phyloP scores from a whole-genome alignment of 2,888 invertebrate genomes.

The Toxonevra muliebris region DNA sequence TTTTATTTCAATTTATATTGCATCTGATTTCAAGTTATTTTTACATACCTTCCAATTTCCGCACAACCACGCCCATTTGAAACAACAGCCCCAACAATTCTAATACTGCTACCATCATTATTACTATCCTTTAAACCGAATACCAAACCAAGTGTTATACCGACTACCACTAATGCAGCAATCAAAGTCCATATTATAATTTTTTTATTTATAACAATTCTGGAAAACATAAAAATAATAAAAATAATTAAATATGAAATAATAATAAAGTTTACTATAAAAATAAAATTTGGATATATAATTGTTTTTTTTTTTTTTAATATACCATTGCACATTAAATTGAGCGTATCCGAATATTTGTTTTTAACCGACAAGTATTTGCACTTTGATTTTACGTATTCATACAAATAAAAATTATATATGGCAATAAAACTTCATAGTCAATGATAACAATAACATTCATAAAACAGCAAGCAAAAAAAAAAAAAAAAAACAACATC shows the following conservation, averaged over 20 bases:
- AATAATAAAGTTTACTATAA: not conserved
- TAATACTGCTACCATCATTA: conserved; percentile 5
- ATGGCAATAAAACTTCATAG: too few species aligned
- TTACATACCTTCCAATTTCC: conserved; percentile 71
- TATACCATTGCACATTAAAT: too few species aligned
- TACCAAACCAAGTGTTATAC: conserved; percentile 53
- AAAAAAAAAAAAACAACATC: too few species aligned
- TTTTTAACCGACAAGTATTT: too few species aligned
- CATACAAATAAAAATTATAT: too few species aligned
- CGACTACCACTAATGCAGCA: conserved; percentile 50
- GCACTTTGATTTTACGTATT: too few species aligned
- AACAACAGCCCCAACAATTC: conserved; percentile 68
- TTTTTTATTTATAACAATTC: conserved; percentile 52
- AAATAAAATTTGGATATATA: not conserved
- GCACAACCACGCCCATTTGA: conserved; percentile 82
- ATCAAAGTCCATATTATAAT: conserved; percentile 50
- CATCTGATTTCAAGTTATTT: not conserved
- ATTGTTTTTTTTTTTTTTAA: not conserved
- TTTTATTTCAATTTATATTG: not conserved
- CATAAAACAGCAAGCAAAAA: too few species aligned
- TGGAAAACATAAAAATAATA: conserved; percentile 37
- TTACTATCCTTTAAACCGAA: conserved; percentile 48
- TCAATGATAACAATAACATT: too few species aligned
- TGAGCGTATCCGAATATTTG: too few species aligned
- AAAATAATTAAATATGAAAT: not conserved